Percentiles rank a stretch among this genome's conserved stretches.
phyloP scores from a whole-genome alignment of 2,797 vertebrate genomes.

The Pantherophis vulpinus region DNA sequence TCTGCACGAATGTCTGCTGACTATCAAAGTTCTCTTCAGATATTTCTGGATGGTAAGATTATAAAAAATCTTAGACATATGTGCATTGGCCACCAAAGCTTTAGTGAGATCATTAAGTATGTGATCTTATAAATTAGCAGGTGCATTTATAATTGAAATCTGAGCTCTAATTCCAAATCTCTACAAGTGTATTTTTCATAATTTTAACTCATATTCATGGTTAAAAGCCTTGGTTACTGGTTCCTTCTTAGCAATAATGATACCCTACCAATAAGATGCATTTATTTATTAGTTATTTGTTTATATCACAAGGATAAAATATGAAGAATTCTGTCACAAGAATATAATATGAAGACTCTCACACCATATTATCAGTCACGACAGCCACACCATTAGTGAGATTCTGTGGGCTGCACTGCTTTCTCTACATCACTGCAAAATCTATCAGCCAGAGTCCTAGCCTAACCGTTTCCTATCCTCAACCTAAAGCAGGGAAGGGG shows the following conservation, averaged over 20 bases:
- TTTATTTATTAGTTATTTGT: neutral
- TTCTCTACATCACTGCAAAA: neutral
- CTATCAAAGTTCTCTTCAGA: constrained; percentile 48
- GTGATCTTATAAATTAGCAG: neutral
- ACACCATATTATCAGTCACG: neutral
- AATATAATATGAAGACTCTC: neutral
- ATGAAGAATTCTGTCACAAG: neutral
- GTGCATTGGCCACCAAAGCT: neutral
- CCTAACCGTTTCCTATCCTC: neutral
- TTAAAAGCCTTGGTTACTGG: neutral
- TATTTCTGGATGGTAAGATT: constrained; percentile 66
- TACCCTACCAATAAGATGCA: neutral
- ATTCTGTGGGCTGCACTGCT: neutral
- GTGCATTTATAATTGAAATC: neutral
- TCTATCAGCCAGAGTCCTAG: neutral
- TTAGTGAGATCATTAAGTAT: neutral
- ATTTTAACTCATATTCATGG: neutral
- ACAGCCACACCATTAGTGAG: neutral
- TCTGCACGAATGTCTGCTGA: constrained; percentile 53
- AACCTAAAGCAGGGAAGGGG: neutral
- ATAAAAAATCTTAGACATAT: constrained; percentile 20
- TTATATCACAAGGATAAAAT: neutral
- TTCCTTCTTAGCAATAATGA: neutral
- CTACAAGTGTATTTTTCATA: neutral
- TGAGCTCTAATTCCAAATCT: neutral